phyloP scores from a whole-genome alignment of 2,888 invertebrate genomes.

The Dexiosoma caninum region DNA sequence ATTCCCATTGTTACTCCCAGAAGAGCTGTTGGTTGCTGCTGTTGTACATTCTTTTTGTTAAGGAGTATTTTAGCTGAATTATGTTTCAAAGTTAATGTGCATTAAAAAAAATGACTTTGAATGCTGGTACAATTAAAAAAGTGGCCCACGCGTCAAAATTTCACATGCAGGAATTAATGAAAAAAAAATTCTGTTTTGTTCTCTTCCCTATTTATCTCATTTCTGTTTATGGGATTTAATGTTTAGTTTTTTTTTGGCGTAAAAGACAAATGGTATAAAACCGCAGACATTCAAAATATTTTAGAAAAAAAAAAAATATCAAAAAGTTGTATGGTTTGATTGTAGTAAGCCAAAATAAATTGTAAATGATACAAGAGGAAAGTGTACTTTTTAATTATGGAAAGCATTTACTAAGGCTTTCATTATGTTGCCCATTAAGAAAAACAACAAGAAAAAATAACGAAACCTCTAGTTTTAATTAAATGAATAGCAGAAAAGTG shows the following conservation, averaged over 20 bases:
- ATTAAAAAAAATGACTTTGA: slow-evolving; percentile 53
- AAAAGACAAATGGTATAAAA: slow-evolving; percentile 48
- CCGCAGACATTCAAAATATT: slow-evolving; percentile 56
- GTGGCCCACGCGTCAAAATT: slow-evolving; percentile 48
- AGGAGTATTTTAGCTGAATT: slow-evolving; percentile 17
- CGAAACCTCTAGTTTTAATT: slow-evolving; percentile 38
- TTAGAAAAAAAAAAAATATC: slow-evolving; percentile 19
- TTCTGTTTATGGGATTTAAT: slow-evolving; percentile 22
- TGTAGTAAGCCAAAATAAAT: slow-evolving; percentile 33
- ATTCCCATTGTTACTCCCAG: neutral
- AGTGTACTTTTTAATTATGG: slow-evolving; percentile 54
- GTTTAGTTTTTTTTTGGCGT: slow-evolving; percentile 12
- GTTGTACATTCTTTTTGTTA: neutral
- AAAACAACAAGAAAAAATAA: neutral
- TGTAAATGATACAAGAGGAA: slow-evolving; percentile 34
- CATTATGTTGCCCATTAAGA: slow-evolving; percentile 49
- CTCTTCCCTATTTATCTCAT: slow-evolving; percentile 31
- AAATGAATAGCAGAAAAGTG: slow-evolving; percentile 31
- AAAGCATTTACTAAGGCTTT: slow-evolving; percentile 51
- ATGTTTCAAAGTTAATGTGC: slow-evolving; percentile 49
- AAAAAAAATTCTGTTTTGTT: neutral
- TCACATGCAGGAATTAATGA: slow-evolving; percentile 52
- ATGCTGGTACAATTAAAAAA: slow-evolving; percentile 57
- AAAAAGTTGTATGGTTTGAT: slow-evolving; percentile 26
- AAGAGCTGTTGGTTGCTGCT: neutral